Evolutionary conservation across 2,113 vertebrate genomes (phyloP), one percentile per base, ranked within the genome.

Genomic region (Porphyrio hochstetteri): DNA sequence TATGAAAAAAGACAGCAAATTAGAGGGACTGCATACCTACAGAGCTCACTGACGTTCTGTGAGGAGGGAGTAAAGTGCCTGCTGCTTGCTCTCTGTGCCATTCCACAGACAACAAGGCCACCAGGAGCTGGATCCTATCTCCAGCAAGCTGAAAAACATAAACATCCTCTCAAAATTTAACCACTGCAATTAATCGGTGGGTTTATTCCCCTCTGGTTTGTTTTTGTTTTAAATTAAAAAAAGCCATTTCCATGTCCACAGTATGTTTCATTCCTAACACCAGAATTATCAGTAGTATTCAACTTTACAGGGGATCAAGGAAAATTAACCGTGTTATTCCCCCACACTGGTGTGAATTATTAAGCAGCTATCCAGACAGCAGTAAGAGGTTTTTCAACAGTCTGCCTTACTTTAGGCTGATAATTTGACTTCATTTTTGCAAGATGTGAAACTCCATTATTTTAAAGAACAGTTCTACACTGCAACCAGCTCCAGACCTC

Each of bases 181-280:
- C 61, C 67, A 35, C 67, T 55, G 38, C 12, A 60, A 96, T 82
- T 72, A 76, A 85, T 90, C 79, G 61, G 82, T 17, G 71, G 68
- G 92, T 88, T 96, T 92, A 90, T 94, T 93, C 88, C 59, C 88
- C 82, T 90, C 71, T 19, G 42, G 44, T 50, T 90, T 79, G 64
- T 67, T 86, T 86, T 75, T 35, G 35, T 61, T 91, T 93, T 50
- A 82, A 79, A 24, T 25, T n/a, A n/a, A n/a, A 90, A 87, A 21
- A 70, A 82, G 44, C 44, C 25, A 53, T 64, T 76, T 91, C 57
- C 11, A 21, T 5, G 8, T 17, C 50, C 48, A 5, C 8, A 42
- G 28, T 56, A 42, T 33, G 60, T 65, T 85, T 67, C 78, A 68
- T 48, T 75, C 86, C 60, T 55, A 23, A 90, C 50, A 50, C 60